Conservation (phyloP, 1,140 invertebrate species). For the Drosophila kanapiae region DNA sequence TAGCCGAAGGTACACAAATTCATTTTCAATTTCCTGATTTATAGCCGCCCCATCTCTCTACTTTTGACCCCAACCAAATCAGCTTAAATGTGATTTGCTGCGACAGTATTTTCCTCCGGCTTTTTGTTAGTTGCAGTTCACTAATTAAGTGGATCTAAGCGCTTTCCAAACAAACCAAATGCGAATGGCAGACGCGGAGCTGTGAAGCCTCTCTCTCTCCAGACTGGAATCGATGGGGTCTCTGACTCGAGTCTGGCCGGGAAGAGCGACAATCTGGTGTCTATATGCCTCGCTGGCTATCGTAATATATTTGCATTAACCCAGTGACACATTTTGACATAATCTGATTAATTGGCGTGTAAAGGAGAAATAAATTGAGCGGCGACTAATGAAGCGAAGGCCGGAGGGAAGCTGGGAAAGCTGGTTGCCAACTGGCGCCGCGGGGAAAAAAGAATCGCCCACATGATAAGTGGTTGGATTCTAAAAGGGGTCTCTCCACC, state of each 20-base stretch:
- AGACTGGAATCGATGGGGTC: background rate
- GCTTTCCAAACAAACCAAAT: conserved; percentile 54
- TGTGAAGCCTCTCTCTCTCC: conserved; percentile 33
- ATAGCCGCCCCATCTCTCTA: conserved; percentile 3
- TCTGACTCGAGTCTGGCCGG: background rate
- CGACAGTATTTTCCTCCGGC: conserved; percentile 11
- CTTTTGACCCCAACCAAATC: conserved; percentile 30
- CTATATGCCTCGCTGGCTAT: conserved; percentile 17
- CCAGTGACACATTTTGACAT: conserved; percentile 82
- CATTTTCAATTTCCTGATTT: conserved; percentile 39
- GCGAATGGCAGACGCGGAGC: conserved; percentile 39
- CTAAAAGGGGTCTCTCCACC: conserved; percentile 21
- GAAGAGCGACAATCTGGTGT: conserved; percentile 9
- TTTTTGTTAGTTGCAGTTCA: conserved; percentile 46
- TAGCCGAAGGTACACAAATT: conserved; percentile 11
- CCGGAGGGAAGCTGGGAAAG: conserved; percentile 38
- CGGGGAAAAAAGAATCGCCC: conserved; percentile 16
- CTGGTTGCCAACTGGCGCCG: conserved; percentile 18
- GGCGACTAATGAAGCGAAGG: conserved; percentile 64
- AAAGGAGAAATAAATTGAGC: conserved; percentile 76
- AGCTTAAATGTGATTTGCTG: conserved; percentile 64
- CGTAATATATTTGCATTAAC: conserved; percentile 82
- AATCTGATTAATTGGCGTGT: conserved; percentile 82
- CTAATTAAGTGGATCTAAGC: conserved; percentile 72
- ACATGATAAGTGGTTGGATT: conserved; percentile 44